Evolutionary conservation across 1,140 invertebrate genomes (phyloP), one percentile per base, ranked within the genome.

Genomic region (Pseudomyrmex flavicornis): DNA sequence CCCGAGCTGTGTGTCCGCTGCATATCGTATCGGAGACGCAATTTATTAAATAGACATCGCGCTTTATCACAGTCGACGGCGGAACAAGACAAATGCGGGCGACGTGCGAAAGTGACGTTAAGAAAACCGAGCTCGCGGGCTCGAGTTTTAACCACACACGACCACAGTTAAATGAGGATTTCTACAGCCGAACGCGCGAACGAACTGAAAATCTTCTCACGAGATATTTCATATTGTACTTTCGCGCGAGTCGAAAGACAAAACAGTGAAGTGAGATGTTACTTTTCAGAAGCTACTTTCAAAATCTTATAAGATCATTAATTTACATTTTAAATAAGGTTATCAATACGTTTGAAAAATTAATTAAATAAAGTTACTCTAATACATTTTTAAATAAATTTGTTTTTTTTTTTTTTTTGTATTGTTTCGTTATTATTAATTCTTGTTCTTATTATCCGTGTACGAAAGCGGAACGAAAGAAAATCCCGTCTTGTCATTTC

Each of bases 1-100:
- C 15, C 35, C 46, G 12, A 4, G 8, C 26, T 66, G 44, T 79
- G 44, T 79, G 17, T 70, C 12, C 46, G 10, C 44, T n/a, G 65
- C 52, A 17, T 58, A 66, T 58, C 35, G 35, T 69, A 58, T 46
- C 65, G 59, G 15, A 7, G 65, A 70, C 20, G 66, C 76, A 80
- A 80, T 72, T 70, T 80, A 72, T 80, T 80, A 80, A 70, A 70
- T 70, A 68, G 54, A 80, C 66, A 56, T 61, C 66, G 44, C 56
- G 44, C 76, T 80, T 80, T 80, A 50, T 72, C 76, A 80, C n/a
- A 17, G 44, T 80, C 66, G 68, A 59, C 54, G 54, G 54, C 20
- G 65, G 44, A 50, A 59, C 66, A 56, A 72, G 46, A 80, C 66
- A 61, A 80, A 79, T 79, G 48, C 65, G 70, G 63, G 68, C 44